Percentiles rank a stretch among this genome's conserved stretches.
phyloP scores from a whole-genome alignment of 2,113 vertebrate species.

The Chunga burmeisteri region DNA sequence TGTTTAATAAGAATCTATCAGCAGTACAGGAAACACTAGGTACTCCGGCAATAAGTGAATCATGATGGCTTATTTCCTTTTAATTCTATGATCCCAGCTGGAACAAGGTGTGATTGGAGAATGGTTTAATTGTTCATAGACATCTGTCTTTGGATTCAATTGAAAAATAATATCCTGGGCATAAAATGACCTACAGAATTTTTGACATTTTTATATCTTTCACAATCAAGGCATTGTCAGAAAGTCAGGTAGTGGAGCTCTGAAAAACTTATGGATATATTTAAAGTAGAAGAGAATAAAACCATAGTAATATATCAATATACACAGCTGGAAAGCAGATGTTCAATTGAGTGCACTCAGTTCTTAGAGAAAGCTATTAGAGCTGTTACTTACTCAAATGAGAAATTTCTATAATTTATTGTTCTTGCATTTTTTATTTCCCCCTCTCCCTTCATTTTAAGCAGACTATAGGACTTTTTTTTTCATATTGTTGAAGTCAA shows the following conservation, averaged over 20 bases:
- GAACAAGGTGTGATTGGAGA: conserved; percentile 77
- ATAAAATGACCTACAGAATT: conserved; percentile 71
- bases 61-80: conserved; percentile 82
- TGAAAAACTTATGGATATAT: conserved; percentile 70
- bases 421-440: conserved; percentile 62
- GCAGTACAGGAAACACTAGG: conserved; percentile 67
- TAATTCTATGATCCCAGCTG: conserved; percentile 79
- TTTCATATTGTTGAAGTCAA: conserved; percentile 63
- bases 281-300: conserved; percentile 72
- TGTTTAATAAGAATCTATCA: conserved; percentile 76
- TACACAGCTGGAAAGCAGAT: conserved; percentile 83
- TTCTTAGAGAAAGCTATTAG: conserved; percentile 76
- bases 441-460: conserved; percentile 51
- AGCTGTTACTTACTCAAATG: conserved; percentile 73
- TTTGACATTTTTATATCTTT: conserved; percentile 79
- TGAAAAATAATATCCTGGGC: conserved; percentile 77
- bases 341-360: conserved; percentile 70
- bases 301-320: conserved; percentile 75
- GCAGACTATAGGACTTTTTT: conserved; percentile 50
- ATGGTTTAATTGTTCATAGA: conserved; percentile 77
- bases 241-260: conserved; percentile 72
- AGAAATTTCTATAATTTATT: conserved; percentile 77
- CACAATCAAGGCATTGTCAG: conserved; percentile 79
- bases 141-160: conserved; percentile 80
- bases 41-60: conserved; percentile 73